Evolutionary conservation across 1,140 invertebrate genomes (phyloP).

Genomic region (Lucilia sericata): DNA sequence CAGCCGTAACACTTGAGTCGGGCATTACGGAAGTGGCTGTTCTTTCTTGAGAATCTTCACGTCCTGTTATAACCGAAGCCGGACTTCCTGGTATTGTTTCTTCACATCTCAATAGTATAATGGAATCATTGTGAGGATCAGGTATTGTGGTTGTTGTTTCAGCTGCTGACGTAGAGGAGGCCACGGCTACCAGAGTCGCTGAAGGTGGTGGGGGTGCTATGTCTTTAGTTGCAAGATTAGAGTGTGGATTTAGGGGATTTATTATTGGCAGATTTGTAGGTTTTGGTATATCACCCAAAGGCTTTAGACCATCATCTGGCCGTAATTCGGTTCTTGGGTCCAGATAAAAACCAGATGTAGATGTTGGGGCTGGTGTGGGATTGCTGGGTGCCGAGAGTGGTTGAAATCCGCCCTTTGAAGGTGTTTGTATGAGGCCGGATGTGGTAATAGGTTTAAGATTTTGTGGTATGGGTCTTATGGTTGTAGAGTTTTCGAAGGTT

Average conservation of each 20-base stretch:
- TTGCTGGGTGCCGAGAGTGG: not conserved
- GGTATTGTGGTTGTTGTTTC: slow-evolving; percentile 27
- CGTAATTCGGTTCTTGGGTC: slow-evolving; percentile 45
- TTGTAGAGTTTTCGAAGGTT: slow-evolving; percentile 20
- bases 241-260: too few relatives aligned
- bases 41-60: slow-evolving; percentile 67
- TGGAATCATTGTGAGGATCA: slow-evolving; percentile 63
- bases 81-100: slow-evolving; percentile 90
- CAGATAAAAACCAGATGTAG: slow-evolving; percentile 47
- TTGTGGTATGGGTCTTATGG: slow-evolving; percentile 4
- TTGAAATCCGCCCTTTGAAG: not conserved
- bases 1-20: not conserved
- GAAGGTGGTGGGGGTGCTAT: not conserved
- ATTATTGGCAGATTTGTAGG: not conserved
- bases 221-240: not conserved
- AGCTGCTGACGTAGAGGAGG: not conserved
- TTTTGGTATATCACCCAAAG: slow-evolving; percentile 39
- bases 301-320: slow-evolving; percentile 49
- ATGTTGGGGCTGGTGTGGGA: not conserved
- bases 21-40: not conserved
- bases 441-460: slow-evolving; percentile 20
- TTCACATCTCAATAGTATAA: slow-evolving; percentile 81
- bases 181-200: not conserved
- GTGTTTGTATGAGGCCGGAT: not conserved
- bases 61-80: slow-evolving; percentile 72